phyloP scores from a whole-genome alignment of 2,888 invertebrate genomes.

The Pseudococcus longispinus region DNA sequence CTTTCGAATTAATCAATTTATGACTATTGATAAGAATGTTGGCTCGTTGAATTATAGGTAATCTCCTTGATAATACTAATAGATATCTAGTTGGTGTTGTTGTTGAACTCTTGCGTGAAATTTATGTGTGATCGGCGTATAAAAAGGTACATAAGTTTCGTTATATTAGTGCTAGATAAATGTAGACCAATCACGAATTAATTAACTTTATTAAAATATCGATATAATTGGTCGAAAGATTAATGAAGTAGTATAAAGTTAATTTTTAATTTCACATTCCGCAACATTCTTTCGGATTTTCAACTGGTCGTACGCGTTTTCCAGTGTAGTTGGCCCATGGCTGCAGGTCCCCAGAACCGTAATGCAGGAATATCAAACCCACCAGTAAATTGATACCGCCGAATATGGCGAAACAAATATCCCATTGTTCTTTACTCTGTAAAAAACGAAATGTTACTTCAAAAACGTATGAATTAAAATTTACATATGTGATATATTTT shows the following conservation, averaged over 20 bases:
- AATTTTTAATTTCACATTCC: not conserved
- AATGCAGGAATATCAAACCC: not conserved
- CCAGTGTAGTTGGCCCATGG: slow-evolving; percentile 18
- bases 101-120: not conserved
- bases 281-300: not conserved
- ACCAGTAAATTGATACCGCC: not conserved
- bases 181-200: not conserved
- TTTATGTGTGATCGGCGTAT: not conserved
- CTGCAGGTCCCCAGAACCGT: not conserved
- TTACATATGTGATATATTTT: not conserved
- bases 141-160: not conserved
- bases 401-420: slow-evolving; percentile 9
- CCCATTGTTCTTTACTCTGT: slow-evolving; percentile 19
- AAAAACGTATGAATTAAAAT: not conserved
- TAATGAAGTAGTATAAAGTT: not conserved
- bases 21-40: not conserved
- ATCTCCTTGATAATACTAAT: not conserved
- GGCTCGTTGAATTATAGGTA: not conserved
- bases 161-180: not conserved
- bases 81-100: not conserved
- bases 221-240: not conserved
- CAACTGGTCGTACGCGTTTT: not conserved
- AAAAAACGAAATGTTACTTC: not conserved
- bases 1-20: not conserved
- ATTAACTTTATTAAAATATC: not conserved